Percentiles rank a stretch among this genome's conserved stretches.
Evolutionary conservation across 1,140 invertebrate genomes (phyloP).

Genomic region (Nixonia krombeini): DNA sequence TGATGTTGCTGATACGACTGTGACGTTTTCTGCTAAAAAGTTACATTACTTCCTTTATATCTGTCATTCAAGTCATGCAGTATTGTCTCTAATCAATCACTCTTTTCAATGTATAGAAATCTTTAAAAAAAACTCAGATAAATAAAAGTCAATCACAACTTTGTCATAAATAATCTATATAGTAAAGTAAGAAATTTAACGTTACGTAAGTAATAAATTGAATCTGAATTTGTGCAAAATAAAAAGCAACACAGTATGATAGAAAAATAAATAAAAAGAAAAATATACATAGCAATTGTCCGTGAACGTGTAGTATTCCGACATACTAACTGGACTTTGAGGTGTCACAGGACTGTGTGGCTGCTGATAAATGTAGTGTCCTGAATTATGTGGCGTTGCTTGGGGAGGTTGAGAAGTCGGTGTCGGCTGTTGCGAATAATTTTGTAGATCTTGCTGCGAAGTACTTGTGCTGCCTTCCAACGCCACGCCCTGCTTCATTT

Average conservation of each 20-base stretch:
- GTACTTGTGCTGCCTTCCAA: constrained; percentile 75
- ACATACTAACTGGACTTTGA: constrained; percentile 67
- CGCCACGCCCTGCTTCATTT: constrained; percentile 72
- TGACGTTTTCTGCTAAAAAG: constrained; percentile 56
- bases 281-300: constrained; percentile 43
- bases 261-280: constrained; percentile 17
- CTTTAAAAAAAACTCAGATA: too few species aligned
- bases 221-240: too few species aligned
- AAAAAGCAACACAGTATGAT: too few species aligned
- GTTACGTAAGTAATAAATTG: too few species aligned
- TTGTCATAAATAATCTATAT: too few species aligned
- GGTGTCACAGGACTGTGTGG: constrained; percentile 65
- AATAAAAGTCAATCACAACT: too few species aligned
- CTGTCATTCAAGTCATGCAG: too few species aligned
- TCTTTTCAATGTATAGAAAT: too few species aligned
- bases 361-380: constrained; percentile 67
- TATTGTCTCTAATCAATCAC: too few species aligned
- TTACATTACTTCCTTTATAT: too few species aligned
- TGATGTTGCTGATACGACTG: constrained; percentile 55
- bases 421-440: constrained; percentile 64
- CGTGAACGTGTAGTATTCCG: constrained; percentile 36
- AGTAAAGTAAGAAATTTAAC: too few species aligned
- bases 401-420: constrained; percentile 72
- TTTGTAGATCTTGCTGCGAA: constrained; percentile 68
- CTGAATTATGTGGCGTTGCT: constrained; percentile 70